Evolutionary conservation across 2,888 invertebrate genomes (phyloP).

Genomic region (Mactromeris polynyma): DNA sequence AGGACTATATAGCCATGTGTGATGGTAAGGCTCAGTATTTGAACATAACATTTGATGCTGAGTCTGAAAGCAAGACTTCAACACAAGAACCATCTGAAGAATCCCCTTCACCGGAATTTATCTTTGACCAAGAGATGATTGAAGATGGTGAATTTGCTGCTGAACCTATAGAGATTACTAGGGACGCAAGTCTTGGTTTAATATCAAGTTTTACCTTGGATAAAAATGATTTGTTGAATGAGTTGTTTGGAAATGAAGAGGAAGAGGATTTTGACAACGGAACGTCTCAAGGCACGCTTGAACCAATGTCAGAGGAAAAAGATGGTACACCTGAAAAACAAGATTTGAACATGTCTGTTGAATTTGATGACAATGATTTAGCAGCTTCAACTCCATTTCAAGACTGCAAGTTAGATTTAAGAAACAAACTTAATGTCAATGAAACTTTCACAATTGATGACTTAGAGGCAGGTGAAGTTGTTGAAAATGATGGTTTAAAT

Average conservation of each 20-base stretch:
- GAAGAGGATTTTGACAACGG: constrained; percentile 47
- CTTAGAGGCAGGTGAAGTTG: constrained; percentile 40
- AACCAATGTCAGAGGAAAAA: constrained; percentile 63
- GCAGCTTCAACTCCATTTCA: constrained; percentile 75
- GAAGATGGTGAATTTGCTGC: constrained; percentile 69
- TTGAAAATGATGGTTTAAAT: constrained; percentile 48
- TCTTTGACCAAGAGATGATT: constrained; percentile 70
- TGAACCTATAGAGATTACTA: constrained; percentile 63
- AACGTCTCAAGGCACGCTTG: constrained; percentile 64
- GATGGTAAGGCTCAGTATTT: constrained; percentile 68
- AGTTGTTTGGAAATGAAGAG: constrained; percentile 65
- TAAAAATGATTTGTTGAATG: constrained; percentile 64
- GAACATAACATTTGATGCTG: constrained; percentile 75
- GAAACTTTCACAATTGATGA: constrained; percentile 68
- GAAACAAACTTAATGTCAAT: constrained; percentile 63
- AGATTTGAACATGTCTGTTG: constrained; percentile 67
- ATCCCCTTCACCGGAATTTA: constrained; percentile 67
- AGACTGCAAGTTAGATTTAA: constrained; percentile 50
- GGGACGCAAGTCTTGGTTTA: constrained; percentile 74
- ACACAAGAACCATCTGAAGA: constrained; percentile 67
- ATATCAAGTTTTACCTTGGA: constrained; percentile 67
- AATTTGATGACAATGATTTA: constrained; percentile 67
- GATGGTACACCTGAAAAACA: constrained; percentile 62
- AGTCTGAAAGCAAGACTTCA: constrained; percentile 68
- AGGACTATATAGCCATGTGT: constrained; percentile 64